phyloP scores from a whole-genome alignment of 2,888 invertebrate genomes.

The Alloscopus bannaensis region DNA sequence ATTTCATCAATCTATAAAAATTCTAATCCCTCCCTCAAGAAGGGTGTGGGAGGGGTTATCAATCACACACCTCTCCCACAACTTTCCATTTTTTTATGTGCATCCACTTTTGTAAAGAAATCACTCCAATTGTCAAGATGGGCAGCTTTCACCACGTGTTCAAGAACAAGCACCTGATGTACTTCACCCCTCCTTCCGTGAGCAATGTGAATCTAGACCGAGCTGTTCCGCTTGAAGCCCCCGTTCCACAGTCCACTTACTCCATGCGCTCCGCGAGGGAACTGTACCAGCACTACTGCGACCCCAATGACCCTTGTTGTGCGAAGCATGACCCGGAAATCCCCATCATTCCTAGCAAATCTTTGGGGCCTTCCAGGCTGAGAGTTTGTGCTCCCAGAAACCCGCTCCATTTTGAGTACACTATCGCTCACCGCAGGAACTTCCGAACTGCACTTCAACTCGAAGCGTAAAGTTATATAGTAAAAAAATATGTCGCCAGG shows the following conservation, averaged over 20 bases:
- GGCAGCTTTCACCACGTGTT: too few relatives aligned
- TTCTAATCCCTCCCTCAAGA: too few relatives aligned
- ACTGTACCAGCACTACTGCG: not conserved
- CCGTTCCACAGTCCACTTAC: not conserved
- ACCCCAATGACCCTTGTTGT: constrained; percentile 21
- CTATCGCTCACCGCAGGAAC: not conserved
- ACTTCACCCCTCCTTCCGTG: not conserved
- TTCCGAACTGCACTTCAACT: too few relatives aligned
- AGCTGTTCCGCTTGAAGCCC: not conserved
- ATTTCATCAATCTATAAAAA: too few relatives aligned
- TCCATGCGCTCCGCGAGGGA: not conserved
- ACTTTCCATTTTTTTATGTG: too few relatives aligned
- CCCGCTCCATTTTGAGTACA: not conserved
- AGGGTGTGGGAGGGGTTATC: too few relatives aligned
- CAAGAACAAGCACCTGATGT: too few relatives aligned
- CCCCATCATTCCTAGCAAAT: not conserved
- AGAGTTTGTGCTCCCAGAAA: not conserved
- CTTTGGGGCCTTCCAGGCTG: not conserved
- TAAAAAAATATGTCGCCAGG: too few relatives aligned
- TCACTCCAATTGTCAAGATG: too few relatives aligned
- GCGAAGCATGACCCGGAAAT: not conserved
- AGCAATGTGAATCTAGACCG: not conserved
- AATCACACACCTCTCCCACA: too few relatives aligned
- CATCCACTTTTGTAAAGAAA: too few relatives aligned
- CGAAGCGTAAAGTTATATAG: too few relatives aligned